Conservation (phyloP, 2,888 invertebrate species). For the Emmelina monodactyla region DNA sequence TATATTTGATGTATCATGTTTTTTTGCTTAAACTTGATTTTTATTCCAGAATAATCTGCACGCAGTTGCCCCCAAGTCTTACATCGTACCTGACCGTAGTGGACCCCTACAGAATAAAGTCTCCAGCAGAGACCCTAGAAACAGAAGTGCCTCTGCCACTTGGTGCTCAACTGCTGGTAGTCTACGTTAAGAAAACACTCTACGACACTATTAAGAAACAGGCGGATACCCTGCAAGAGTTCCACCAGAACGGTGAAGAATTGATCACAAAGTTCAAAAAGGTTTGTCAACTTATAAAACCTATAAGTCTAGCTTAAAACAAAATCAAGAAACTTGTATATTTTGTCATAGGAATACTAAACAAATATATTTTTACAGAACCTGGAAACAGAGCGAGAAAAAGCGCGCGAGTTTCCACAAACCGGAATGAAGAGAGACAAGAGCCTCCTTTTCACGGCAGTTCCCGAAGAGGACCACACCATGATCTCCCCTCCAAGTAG, state of each 20-base stretch:
- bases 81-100: conserved; percentile 83
- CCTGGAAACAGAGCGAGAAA: conserved; percentile 53
- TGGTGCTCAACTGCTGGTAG: conserved; percentile 81
- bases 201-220: conserved; percentile 57
- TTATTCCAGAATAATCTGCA: conserved; percentile 76
- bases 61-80: conserved; percentile 76
- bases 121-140: conserved; percentile 75
- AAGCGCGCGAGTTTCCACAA: conserved; percentile 53
- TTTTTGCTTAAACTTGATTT: not conserved
- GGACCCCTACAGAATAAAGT: conserved; percentile 84
- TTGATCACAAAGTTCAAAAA: conserved; percentile 49
- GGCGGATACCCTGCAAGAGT: conserved; percentile 37
- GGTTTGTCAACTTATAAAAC: conserved; percentile 22
- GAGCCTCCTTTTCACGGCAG: conserved; percentile 82
- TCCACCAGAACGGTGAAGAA: conserved; percentile 46
- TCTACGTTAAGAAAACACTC: conserved; percentile 74
- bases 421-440: conserved; percentile 78
- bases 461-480: conserved; percentile 77
- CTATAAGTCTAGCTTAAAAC: not conserved
- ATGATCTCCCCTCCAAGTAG: conserved; percentile 54
- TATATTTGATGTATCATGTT: no score
- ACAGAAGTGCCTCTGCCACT: conserved; percentile 77
- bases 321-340: not conserved
- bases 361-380: conserved; percentile 28
- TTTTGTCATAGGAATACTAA: not conserved